Percentiles rank a stretch among this genome's conserved stretches.
Evolutionary conservation across 2,797 vertebrate genomes (phyloP).

Genomic region (Alcedo atthis): DNA sequence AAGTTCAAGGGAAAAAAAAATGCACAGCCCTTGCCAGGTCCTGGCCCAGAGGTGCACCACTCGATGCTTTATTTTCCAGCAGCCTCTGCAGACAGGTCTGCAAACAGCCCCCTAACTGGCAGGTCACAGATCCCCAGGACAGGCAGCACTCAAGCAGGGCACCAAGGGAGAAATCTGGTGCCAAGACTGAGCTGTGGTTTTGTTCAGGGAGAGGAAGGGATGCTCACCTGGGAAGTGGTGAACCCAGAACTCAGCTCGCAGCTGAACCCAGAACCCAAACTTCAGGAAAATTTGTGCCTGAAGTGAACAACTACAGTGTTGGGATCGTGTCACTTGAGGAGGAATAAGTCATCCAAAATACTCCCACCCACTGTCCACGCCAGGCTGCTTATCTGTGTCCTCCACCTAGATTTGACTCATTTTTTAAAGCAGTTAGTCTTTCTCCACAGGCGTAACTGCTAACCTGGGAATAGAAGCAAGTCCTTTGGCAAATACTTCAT

Average conservation of each 20-base stretch:
- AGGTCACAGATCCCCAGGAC: neutral
- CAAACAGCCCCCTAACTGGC: rapidly evolving
- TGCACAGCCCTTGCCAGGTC: rapidly evolving
- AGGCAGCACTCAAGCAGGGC: neutral
- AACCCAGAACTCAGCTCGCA: neutral
- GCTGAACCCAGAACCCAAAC: neutral
- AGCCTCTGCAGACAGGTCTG: neutral
- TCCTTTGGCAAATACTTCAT: neutral
- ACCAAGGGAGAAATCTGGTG: neutral
- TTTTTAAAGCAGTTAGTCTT: neutral
- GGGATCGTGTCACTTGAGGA: neutral
- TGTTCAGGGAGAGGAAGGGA: neutral
- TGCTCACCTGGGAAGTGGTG: neutral
- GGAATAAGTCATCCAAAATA: neutral
- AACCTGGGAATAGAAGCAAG: neutral
- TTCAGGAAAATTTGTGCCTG: neutral
- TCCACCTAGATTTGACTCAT: neutral
- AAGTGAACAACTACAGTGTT: rapidly evolving
- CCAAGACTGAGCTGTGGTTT: neutral
- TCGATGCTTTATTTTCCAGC: rapidly evolving
- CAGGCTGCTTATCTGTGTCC: neutral
- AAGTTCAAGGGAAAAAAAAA: neutral
- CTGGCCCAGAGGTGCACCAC: neutral
- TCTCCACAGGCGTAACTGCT: neutral
- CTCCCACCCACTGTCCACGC: neutral